Base-by-base conservation (phyloP, 2,113 vertebrate genomes). In the Callipepla squamata region DNA sequence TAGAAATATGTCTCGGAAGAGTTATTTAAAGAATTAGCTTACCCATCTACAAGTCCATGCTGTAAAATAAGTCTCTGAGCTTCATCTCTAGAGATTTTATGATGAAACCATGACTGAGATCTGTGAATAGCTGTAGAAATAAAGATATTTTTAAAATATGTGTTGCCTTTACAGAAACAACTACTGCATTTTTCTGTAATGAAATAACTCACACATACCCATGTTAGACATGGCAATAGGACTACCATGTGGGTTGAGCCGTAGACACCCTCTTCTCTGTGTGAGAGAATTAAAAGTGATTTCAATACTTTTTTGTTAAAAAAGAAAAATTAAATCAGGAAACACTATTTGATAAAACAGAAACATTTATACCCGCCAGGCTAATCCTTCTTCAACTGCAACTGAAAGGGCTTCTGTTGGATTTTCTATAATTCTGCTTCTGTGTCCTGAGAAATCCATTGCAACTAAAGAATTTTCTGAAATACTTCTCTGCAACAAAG, bases 401-500 rank as follows among this genome's bases (percentile, higher is more conserved):
- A 99, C 99, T 20, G 98, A 99, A 83, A 99, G 97, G 25, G 97
- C 99, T 98, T 99, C 99, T 3, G 98, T 98, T 30, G 99, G 99
- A 96, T 99, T 99, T 96, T 99, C 99, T 51, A 99, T 99, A 93
- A 99, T 98, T 87, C 99, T 98, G 96, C 98, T 98, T 97, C 98
- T 99, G 93, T 98, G 98, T 80, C 99, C 99, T 57, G 99, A 99
- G 96, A 99, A 99, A 97, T 99, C 99, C 99, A 99, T 99, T 93
- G 99, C 99, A 96, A 99, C 99, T 75, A 99, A 97, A 42, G 99
- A 99, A 97, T 99, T 99, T 96, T 99, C 99, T 32, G 99, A 99
- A 97, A 99, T 98, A 96, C 99, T 99, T 94, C 99, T 99, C 99
- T 99, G 97, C 72, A 97, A 97, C 47, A 80, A 78, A 94, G 66